A percentile compares a stretch with the other conserved stretches of the same genome.
Conservation (phyloP, 2,888 invertebrate species). For the Eristalis tenax region DNA sequence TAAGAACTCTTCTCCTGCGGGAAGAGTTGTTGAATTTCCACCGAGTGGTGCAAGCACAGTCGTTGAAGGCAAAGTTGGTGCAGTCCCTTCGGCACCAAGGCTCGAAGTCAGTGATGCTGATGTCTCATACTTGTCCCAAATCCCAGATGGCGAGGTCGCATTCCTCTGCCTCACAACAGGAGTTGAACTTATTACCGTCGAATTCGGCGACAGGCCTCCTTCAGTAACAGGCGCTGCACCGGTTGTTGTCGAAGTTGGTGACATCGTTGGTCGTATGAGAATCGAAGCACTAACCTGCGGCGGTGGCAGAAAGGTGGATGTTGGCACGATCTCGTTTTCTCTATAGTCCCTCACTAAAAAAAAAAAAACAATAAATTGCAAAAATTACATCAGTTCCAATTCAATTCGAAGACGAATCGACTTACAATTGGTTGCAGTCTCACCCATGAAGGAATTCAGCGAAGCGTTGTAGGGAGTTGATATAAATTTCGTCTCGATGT, state of each 20-base stretch:
- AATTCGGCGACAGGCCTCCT: neutral
- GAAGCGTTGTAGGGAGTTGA: slow-evolving; percentile 61
- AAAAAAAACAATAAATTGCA: neutral
- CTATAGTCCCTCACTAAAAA: neutral
- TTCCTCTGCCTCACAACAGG: neutral
- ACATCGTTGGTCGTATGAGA: neutral
- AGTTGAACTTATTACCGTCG: neutral
- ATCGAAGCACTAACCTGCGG: neutral
- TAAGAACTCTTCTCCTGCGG: no score
- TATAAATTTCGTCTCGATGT: slow-evolving; percentile 65
- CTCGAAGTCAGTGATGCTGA: neutral
- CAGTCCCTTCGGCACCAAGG: neutral
- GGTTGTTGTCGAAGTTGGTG: neutral
- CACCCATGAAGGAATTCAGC: neutral
- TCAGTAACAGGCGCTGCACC: neutral
- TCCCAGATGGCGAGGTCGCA: neutral
- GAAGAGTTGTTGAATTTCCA: neutral
- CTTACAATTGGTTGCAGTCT: neutral
- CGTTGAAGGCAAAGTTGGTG: neutral
- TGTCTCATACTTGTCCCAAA: neutral
- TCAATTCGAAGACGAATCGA: neutral
- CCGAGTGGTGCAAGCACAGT: neutral
- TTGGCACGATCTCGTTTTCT: neutral
- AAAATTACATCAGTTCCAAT: neutral
- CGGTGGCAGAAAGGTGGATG: neutral